A percentile compares a stretch with the other conserved stretches of the same genome.
Evolutionary conservation across 2,113 vertebrate species (phyloP).

Genomic region (Ctenodactylus gundi): DNA sequence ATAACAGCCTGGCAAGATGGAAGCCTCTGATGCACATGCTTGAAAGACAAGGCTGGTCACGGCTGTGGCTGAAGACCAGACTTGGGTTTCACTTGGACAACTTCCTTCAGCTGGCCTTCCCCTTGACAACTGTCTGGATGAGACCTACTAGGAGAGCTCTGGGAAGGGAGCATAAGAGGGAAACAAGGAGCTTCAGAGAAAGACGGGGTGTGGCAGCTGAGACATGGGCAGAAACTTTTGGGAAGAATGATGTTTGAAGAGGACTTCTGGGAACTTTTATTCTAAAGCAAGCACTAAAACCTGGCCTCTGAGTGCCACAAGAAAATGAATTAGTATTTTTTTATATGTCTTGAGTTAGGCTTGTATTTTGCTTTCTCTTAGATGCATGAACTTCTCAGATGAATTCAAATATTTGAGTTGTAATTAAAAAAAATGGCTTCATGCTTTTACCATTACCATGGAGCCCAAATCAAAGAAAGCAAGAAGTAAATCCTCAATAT

Average conservation of each 20-base stretch:
- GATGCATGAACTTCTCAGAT: not conserved
- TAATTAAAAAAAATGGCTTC: not conserved
- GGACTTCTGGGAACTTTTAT: not conserved
- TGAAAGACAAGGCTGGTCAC: not conserved
- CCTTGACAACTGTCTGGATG: not conserved
- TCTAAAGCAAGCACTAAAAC: not conserved
- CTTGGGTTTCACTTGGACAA: not conserved
- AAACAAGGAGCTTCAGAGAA: not conserved
- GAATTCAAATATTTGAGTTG: not conserved
- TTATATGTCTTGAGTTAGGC: not conserved
- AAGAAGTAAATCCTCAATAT: not conserved
- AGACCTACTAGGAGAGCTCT: not conserved
- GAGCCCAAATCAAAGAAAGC: constrained; percentile 35
- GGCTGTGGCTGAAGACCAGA: not conserved
- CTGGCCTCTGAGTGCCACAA: not conserved
- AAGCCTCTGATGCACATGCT: not conserved
- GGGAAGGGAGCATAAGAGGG: not conserved
- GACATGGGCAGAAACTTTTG: not conserved
- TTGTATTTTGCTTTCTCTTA: constrained; percentile 23
- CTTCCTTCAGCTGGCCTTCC: not conserved
- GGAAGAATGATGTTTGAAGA: not conserved
- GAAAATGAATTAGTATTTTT: not conserved
- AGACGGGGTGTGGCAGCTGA: not conserved
- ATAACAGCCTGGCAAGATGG: not conserved
- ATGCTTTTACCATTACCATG: not conserved